Percentiles rank a stretch among this genome's conserved stretches.
Conservation (phyloP, 2,888 invertebrate species). For the Leucozona laternaria region DNA sequence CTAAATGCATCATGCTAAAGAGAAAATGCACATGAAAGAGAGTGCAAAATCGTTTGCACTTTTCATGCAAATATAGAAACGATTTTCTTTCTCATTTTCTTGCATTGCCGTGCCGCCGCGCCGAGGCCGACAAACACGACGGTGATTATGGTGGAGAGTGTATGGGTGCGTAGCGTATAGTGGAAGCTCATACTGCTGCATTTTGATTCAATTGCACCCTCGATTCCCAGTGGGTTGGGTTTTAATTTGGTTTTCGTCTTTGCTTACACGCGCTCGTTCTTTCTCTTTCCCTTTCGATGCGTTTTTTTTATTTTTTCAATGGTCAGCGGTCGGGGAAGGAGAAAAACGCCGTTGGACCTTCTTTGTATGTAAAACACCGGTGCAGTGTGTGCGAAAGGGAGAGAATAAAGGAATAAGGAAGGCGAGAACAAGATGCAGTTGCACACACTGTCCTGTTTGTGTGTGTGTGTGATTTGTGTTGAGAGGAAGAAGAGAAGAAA, state of each 20-base stretch:
- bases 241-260: conserved; percentile 69
- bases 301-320: conserved; percentile 58
- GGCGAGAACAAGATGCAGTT: conserved; percentile 63
- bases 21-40: conserved; percentile 74
- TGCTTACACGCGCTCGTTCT: conserved; percentile 68
- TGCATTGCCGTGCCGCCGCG: neutral
- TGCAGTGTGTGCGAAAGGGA: conserved; percentile 64
- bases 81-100: conserved; percentile 40
- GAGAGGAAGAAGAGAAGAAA: conserved; percentile 42
- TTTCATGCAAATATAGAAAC: conserved; percentile 45
- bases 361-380: conserved; percentile 47
- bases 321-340: conserved; percentile 36
- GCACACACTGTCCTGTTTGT: conserved; percentile 10
- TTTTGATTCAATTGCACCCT: conserved; percentile 56
- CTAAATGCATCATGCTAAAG: conserved; percentile 47
- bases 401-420: neutral
- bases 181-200: conserved; percentile 62
- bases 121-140: neutral
- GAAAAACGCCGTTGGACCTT: conserved; percentile 29
- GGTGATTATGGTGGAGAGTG: conserved; percentile 27
- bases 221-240: conserved; percentile 66
- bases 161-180: conserved; percentile 60
- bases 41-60: conserved; percentile 62
- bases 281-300: conserved; percentile 70
- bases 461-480: conserved; percentile 40